A percentile compares a stretch with the other conserved stretches of the same genome.
phyloP scores from a whole-genome alignment of 1,140 invertebrate species.

The Drosophila pseudoananassae region DNA sequence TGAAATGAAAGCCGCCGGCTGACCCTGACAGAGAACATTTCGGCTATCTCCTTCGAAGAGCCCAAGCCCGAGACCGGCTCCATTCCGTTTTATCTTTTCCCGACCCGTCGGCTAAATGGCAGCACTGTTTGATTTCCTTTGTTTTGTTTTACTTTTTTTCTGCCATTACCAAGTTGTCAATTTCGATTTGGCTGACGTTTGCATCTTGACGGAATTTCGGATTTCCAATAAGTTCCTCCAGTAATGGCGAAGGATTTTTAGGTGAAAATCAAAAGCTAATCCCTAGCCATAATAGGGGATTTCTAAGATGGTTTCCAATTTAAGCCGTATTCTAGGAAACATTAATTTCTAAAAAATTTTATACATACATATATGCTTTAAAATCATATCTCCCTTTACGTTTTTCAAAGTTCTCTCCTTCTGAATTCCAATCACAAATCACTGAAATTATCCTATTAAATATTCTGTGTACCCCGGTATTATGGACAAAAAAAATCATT shows the following conservation, averaged over 20 bases:
- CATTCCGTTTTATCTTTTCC: constrained; percentile 6
- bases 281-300: neutral
- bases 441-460: constrained; percentile 38
- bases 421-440: constrained; percentile 26
- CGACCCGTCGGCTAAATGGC: constrained; percentile 17
- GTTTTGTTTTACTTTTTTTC: constrained; percentile 25
- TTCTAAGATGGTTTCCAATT: neutral
- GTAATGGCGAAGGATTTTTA: constrained; percentile 10
- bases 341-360: too few relatives aligned
- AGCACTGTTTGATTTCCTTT: constrained; percentile 55
- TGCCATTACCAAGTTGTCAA: constrained; percentile 15
- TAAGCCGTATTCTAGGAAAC: too few relatives aligned
- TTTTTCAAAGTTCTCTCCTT: neutral
- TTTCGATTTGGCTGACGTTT: constrained; percentile 26
- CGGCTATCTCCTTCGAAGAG: constrained; percentile 37
- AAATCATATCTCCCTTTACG: too few relatives aligned
- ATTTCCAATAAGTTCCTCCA: neutral
- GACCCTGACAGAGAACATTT: constrained; percentile 40
- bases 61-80: constrained; percentile 2
- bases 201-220: constrained; percentile 21
- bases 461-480: constrained; percentile 10
- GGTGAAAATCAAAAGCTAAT: constrained; percentile 7
- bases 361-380: too few relatives aligned
- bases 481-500: neutral
- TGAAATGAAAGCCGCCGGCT: constrained; percentile 61